phyloP scores from a whole-genome alignment of 2,797 vertebrate species.

The Rhinella marina region DNA sequence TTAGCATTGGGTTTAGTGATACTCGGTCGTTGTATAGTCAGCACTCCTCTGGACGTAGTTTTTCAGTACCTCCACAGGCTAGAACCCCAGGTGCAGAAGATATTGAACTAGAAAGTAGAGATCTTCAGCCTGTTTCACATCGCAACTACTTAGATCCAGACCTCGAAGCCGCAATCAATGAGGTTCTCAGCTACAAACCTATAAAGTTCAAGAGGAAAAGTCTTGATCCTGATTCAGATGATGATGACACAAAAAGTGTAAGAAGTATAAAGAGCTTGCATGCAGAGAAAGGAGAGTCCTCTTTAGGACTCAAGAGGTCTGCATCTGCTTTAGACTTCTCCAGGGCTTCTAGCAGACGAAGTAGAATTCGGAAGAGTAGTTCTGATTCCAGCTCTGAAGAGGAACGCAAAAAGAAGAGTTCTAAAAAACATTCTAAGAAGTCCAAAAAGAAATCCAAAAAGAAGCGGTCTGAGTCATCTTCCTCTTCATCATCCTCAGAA shows the following conservation, averaged over 20 bases:
- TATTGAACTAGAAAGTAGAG: constrained; percentile 63
- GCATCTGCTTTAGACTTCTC: constrained; percentile 84
- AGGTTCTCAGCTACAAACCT: constrained; percentile 92
- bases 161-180: constrained; percentile 92
- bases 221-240: constrained; percentile 82
- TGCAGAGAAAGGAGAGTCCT: constrained; percentile 64
- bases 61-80: constrained; percentile 86
- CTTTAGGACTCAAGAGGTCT: constrained; percentile 79
- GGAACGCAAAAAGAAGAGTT: constrained; percentile 71
- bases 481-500: constrained; percentile 78
- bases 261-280: constrained; percentile 69
- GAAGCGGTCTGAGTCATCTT: constrained; percentile 71
- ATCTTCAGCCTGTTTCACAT: constrained; percentile 77
- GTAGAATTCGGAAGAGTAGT: constrained; percentile 73
- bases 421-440: constrained; percentile 75
- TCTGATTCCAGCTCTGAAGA: constrained; percentile 75
- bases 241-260: constrained; percentile 72
- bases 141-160: constrained; percentile 91
- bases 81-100: constrained; percentile 70
- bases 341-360: constrained; percentile 71
- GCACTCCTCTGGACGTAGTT: constrained; percentile 81
- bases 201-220: constrained; percentile 81
- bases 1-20: constrained; percentile 78
- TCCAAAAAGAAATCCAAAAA: constrained; percentile 81
- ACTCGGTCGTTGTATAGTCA: constrained; percentile 78